These are phyloP conservation scores for Masticophis lateralis DNA, from an alignment of 2,797 vertebrate genomes.

Conservation along the genomic window DNA sequence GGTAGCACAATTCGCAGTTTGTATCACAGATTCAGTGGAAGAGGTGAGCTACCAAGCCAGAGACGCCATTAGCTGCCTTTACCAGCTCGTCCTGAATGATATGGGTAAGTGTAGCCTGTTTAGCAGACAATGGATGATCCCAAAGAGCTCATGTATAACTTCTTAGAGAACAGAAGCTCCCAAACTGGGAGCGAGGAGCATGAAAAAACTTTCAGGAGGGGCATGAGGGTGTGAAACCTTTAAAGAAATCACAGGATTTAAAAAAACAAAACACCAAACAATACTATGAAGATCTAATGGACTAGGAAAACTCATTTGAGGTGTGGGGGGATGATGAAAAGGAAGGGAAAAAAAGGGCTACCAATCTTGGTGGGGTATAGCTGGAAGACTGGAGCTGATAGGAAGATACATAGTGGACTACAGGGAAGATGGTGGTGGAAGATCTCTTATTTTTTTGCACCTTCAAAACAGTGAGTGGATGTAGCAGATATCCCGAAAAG, in stretches of 20 bases:
- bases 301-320: neutral
- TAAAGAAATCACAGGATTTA: neutral
- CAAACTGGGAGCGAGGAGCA: neutral
- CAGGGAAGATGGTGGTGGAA: neutral
- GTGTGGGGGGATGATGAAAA: neutral
- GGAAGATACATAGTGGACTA: neutral
- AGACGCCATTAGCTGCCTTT: constrained; percentile 1
- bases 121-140: neutral
- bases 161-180: neutral
- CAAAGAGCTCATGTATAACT: neutral
- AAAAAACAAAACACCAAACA: neutral
- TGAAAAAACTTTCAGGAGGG: neutral
- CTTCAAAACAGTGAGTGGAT: neutral
- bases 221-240: neutral
- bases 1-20: constrained; percentile 16
- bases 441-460: neutral
- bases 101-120: neutral
- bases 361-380: neutral
- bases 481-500: neutral
- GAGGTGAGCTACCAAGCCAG: constrained; percentile 10
- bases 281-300: neutral
- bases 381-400: neutral
- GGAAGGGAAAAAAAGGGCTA: neutral
- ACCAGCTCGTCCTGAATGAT: constrained; percentile 3
- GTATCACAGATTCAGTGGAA: constrained; percentile 12